Evolutionary conservation across 23 tunicate genomes (phyloP), one percentile per base, ranked within the genome.

Genomic region (Ciona savignyi): DNA sequence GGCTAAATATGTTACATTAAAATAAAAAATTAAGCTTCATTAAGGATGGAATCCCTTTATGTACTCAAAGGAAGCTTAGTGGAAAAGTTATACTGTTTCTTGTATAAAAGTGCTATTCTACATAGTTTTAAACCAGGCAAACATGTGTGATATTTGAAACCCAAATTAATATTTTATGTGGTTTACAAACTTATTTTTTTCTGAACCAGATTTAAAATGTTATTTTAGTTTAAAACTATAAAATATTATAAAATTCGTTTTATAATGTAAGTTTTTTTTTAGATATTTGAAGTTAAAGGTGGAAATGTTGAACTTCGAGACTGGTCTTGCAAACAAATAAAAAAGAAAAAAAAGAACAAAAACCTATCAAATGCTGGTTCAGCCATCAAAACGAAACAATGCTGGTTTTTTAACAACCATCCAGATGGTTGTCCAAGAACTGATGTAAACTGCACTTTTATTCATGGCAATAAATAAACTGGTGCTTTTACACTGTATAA

Each of bases 401-500:
- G 96, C 62, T 88, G 96, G 96, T 88, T 88, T 73, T 31, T 77
- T 30, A 31, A 2, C 11, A 28, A 72, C 48, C 96, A 88, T 34
- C 96, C 96, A 19, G 87, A 88, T 68, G 96, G 96, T 3, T 88
- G 96, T 32, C 96, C 96, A 4, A 27, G 75, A 4, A 15, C 56
- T 22, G 61, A 67, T 3, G 27, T 35, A 2, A 48, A 49, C 19
- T 88, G 96, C 63, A 2, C 87, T 3, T 88, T 88, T 82, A 4
- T 67, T 33, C 96, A 83, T 74, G 77, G 33, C n/a, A 22, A 35
- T 49, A 76, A 79, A 15, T 42, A n/a, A n/a, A n/a, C n/a, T n/a
- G n/a, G n/a, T n/a, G n/a, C n/a, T n/a, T n/a, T n/a, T n/a, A n/a
- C n/a, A n/a, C n/a, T n/a, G n/a, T n/a, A n/a, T n/a, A n/a, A n/a